Percentiles rank a stretch among this genome's conserved stretches.
These are phyloP conservation scores for Athrips mouffetella DNA, from an alignment of 2,888 invertebrate species.

Conservation along the genomic window DNA sequence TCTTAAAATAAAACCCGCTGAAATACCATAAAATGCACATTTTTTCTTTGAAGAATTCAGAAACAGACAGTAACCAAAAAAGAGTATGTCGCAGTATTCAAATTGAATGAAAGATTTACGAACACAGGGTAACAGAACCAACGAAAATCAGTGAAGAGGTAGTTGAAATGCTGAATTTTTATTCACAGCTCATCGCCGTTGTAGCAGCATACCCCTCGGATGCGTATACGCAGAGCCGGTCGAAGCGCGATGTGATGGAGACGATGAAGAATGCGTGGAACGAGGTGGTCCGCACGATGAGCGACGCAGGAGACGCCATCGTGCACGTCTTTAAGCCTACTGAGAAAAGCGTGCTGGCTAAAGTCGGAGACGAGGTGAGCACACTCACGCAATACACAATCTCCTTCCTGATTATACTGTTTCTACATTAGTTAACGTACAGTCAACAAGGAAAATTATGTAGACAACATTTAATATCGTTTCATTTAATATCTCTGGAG, in stretches of 20 bases:
- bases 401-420: neutral
- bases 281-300: constrained; percentile 53
- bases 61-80: too few relatives aligned
- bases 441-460: too few relatives aligned
- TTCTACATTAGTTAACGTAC: neutral
- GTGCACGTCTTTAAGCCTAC: constrained; percentile 66
- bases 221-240: neutral
- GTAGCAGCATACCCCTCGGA: constrained; percentile 41
- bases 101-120: too few relatives aligned
- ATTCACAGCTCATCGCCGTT: constrained; percentile 35
- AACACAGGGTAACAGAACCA: too few relatives aligned
- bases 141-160: too few relatives aligned
- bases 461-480: too few relatives aligned
- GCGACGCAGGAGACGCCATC: constrained; percentile 60
- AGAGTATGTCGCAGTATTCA: too few relatives aligned
- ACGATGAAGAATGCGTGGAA: constrained; percentile 61
- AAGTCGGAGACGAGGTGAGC: constrained; percentile 31
- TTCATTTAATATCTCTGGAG: too few relatives aligned
- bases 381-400: neutral
- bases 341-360: constrained; percentile 55
- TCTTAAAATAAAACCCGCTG: too few relatives aligned
- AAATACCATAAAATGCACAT: too few relatives aligned
- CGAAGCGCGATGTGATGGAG: constrained; percentile 60
- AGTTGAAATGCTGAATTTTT: too few relatives aligned
- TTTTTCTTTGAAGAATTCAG: too few relatives aligned